Evolutionary conservation across 1,140 invertebrate genomes (phyloP).

Genomic region (Aphelinus atriplicis): DNA sequence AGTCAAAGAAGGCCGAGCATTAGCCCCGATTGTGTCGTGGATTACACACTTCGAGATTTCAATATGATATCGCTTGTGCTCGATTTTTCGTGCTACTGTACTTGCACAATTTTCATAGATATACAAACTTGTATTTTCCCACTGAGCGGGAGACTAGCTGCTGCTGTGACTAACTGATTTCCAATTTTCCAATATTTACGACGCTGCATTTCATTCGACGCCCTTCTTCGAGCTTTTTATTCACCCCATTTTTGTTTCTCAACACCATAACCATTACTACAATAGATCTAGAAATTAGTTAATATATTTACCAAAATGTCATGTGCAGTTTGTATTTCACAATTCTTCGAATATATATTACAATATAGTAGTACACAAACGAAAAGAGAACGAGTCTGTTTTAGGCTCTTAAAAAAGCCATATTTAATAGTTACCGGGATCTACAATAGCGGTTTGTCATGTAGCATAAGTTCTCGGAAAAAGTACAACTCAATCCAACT

Average conservation of each 20-base stretch:
- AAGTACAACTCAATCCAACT: too few relatives aligned
- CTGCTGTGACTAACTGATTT: conserved; percentile 48
- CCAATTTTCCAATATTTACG: conserved; percentile 54
- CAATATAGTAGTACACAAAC: too few relatives aligned
- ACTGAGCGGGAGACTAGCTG: conserved; percentile 12
- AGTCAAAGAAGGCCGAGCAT: not conserved
- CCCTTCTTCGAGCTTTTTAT: conserved; percentile 7
- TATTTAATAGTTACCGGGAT: too few relatives aligned
- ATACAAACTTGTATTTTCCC: not conserved
- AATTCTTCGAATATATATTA: too few relatives aligned
- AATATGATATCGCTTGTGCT: conserved; percentile 25
- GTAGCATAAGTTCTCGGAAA: too few relatives aligned
- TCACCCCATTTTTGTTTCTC: not conserved
- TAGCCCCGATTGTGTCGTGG: not conserved
- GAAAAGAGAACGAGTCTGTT: too few relatives aligned
- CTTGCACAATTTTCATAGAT: conserved; percentile 17
- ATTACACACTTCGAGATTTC: conserved; percentile 26
- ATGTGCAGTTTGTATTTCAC: too few relatives aligned
- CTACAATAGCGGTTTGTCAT: too few relatives aligned
- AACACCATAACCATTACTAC: too few relatives aligned
- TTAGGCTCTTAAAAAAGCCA: too few relatives aligned
- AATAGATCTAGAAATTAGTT: too few relatives aligned
- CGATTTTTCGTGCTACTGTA: not conserved
- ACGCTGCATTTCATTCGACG: conserved; percentile 33
- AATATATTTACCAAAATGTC: too few relatives aligned